Base-by-base conservation (phyloP, 2,113 vertebrate genomes). In the Trematomus loennbergii region DNA sequence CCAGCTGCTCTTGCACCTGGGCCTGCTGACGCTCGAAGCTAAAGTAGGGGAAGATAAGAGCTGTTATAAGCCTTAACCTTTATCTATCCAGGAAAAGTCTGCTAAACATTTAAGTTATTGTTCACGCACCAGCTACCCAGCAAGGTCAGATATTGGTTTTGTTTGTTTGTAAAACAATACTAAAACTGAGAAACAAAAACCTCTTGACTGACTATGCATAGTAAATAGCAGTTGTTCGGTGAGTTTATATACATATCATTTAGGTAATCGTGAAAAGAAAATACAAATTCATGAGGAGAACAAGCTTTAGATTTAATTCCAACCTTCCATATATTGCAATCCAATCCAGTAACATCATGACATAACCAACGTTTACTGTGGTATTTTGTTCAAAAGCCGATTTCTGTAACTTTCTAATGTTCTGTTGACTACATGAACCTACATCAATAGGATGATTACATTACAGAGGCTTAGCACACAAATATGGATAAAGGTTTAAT, bases 1-100 rank as follows among this genome's bases (percentile, higher is more conserved):
- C 81, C 82, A 97, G 54, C 77, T 98, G 95, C 61, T 97, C 96
- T 75, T 96, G 95, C 67, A 97, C 90, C 67, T 95, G 72, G 1
- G 95, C 94, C 88, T 97, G 96, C 18, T 98, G 96, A 40, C 74
- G 89, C 83, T 96, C 96, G 78, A 96, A 98, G 89, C 98, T 95
- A 54, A 54, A 58, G 50, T 12, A 70, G 57, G 16, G 17, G 2
- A 58, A 65, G 18, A 83, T 48, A 48, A 85, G 9, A 66, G 9
- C 16, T 25, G 22, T 81, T 72, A 70, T 55, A 75, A 70, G 36
- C 12, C 33, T 70, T 49, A 40, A 40, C 36, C 36, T 40, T 40
- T 40, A 58, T 78, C 61, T 33, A 78, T 46, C n/a, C 15, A 53
- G n/a, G 15, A 0, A 58, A 17, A 15, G 58, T 11, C 15, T 40